These are phyloP conservation scores for Tanypteryx hageni DNA, from an alignment of 2,888 invertebrate species.

Conservation along the genomic window DNA sequence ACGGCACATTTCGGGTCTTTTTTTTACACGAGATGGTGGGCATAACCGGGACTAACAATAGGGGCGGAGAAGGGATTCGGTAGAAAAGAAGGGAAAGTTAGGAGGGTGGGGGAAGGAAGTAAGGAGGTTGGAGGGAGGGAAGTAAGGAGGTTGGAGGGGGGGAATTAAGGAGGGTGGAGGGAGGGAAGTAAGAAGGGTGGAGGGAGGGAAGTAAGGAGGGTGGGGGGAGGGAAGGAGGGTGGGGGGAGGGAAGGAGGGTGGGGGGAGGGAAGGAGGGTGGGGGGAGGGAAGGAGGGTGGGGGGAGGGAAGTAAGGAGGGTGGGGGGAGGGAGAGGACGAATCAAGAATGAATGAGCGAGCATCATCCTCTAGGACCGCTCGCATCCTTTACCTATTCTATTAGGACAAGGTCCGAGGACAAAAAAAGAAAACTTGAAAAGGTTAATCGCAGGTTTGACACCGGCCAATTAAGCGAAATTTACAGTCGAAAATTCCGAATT, in stretches of 20 bases:
- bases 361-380: neutral
- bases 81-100: neutral
- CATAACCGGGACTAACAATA: conserved; percentile 16
- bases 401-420: neutral
- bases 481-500: too few relatives aligned
- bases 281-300: neutral
- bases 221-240: neutral
- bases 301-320: neutral
- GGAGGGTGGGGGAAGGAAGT: neutral
- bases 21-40: neutral
- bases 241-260: neutral
- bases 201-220: too few relatives aligned
- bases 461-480: neutral
- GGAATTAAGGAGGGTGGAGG: neutral
- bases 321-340: neutral
- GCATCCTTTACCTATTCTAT: neutral
- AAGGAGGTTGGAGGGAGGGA: neutral
- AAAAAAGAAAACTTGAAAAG: neutral
- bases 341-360: neutral
- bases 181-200: too few relatives aligned
- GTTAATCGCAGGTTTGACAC: neutral
- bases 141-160: too few relatives aligned
- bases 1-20: conserved; percentile 31
- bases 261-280: neutral
- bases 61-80: neutral